These are phyloP conservation scores for Drusus annulatus DNA, from an alignment of 1,140 invertebrate genomes.

Conservation along the genomic window DNA sequence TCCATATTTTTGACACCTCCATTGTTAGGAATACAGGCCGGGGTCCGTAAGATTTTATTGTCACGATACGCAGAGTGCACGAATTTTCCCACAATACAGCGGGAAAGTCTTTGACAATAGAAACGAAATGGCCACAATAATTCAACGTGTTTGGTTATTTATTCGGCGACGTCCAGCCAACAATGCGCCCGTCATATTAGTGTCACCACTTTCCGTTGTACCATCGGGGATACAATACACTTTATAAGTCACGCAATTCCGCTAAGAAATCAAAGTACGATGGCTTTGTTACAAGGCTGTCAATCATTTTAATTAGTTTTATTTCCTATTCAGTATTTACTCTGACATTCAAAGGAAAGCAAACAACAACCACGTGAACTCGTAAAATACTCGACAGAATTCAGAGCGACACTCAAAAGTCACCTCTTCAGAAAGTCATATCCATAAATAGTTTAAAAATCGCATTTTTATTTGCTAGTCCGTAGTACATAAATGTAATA, in stretches of 20 bases:
- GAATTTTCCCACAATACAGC: slow-evolving; percentile 4
- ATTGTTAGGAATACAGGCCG: background rate
- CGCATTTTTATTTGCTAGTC: too few species aligned
- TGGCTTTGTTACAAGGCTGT: background rate
- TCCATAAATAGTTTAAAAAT: too few species aligned
- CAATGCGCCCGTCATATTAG: slow-evolving; percentile 27
- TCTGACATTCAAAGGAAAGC: background rate
- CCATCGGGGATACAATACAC: slow-evolving; percentile 10
- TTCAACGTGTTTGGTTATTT: slow-evolving; percentile 27
- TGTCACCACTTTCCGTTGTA: slow-evolving; percentile 9
- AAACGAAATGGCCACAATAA: slow-evolving; percentile 31
- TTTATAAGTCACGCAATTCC: slow-evolving; percentile 14
- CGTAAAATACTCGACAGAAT: too few species aligned
- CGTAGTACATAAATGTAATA: too few species aligned
- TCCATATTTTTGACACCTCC: background rate
- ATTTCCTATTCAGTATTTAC: slow-evolving; percentile 2
- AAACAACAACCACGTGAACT: too few species aligned
- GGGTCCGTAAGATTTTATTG: background rate
- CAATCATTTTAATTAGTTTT: slow-evolving; percentile 20
- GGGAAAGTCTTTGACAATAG: slow-evolving; percentile 30
- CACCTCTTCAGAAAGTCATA: too few species aligned
- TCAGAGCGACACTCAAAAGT: too few species aligned
- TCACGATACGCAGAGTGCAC: slow-evolving; percentile 8
- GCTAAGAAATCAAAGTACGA: background rate
- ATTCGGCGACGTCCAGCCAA: slow-evolving; percentile 19